phyloP scores from a whole-genome alignment of 2,113 vertebrate species.

The Gopherus evgoodei region DNA sequence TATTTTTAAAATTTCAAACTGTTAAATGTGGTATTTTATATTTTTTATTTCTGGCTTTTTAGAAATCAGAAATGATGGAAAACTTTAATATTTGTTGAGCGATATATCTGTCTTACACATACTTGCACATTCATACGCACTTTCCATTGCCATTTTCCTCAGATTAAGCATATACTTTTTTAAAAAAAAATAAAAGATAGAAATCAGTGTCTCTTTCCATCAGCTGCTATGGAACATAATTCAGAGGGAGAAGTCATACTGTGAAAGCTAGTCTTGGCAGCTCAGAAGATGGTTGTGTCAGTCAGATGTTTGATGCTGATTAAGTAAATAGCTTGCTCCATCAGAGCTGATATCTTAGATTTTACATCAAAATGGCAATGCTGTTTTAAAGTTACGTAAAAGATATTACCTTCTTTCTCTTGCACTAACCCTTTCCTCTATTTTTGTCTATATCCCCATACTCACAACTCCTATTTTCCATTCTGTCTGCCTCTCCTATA shows the following conservation, averaged over 20 bases:
- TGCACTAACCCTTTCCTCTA: background rate
- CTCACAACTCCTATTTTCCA: background rate
- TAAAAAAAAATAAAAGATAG: background rate
- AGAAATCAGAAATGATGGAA: background rate
- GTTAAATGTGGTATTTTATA: background rate
- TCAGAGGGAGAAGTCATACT: background rate
- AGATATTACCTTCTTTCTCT: background rate
- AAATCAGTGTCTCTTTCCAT: background rate
- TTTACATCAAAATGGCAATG: background rate
- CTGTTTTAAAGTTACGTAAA: background rate
- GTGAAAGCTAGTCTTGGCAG: background rate
- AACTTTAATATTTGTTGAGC: background rate
- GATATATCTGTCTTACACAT: background rate
- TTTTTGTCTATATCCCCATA: background rate
- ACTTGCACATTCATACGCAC: background rate
- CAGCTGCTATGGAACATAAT: background rate
- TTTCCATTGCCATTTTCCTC: background rate
- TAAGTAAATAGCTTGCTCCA: background rate
- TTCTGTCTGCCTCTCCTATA: rapidly evolving
- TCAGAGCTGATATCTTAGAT: background rate
- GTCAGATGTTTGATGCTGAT: background rate
- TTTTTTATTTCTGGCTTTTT: constrained; percentile 13
- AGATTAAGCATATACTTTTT: background rate
- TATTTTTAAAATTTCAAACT: background rate
- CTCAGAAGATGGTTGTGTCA: background rate